These are phyloP conservation scores for Aporophyla lueneburgensis DNA, from an alignment of 2,888 invertebrate genomes.

Conservation along the genomic window DNA sequence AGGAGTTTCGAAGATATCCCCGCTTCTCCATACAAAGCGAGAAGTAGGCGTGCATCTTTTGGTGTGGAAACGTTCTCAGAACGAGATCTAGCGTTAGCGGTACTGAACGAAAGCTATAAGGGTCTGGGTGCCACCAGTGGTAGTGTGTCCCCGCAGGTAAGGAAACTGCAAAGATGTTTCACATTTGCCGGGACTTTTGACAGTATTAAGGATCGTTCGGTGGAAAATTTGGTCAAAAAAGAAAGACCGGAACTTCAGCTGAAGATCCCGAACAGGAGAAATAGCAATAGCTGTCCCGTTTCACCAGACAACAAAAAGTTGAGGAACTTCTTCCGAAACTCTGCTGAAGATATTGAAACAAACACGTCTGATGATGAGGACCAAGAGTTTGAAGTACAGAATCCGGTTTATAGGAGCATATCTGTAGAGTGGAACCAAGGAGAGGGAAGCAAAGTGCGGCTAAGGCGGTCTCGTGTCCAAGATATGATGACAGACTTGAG, in stretches of 20 bases:
- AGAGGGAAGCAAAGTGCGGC: conserved; percentile 50
- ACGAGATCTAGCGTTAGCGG: conserved; percentile 76
- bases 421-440: conserved; percentile 68
- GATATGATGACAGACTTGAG: conserved; percentile 75
- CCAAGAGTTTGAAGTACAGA: conserved; percentile 63
- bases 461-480: conserved; percentile 70
- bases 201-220: conserved; percentile 69
- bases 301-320: conserved; percentile 77
- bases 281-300: conserved; percentile 69
- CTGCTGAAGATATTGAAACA: conserved; percentile 69
- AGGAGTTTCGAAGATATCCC: conserved; percentile 87
- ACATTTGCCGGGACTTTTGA: conserved; percentile 78
- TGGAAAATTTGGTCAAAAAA: conserved; percentile 58
- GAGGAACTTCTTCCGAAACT: conserved; percentile 70
- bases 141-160: conserved; percentile 80
- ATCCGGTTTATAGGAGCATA: conserved; percentile 75
- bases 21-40: conserved; percentile 82
- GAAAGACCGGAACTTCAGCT: conserved; percentile 40
- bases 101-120: conserved; percentile 81
- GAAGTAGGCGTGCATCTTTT: conserved; percentile 86
- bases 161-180: conserved; percentile 80
- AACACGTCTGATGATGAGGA: conserved; percentile 65
- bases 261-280: conserved; percentile 59
- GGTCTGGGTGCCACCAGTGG: conserved; percentile 76
- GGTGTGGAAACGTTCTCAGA: conserved; percentile 73